phyloP scores from a whole-genome alignment of 2,113 vertebrate species.

The Clarias gariepinus region DNA sequence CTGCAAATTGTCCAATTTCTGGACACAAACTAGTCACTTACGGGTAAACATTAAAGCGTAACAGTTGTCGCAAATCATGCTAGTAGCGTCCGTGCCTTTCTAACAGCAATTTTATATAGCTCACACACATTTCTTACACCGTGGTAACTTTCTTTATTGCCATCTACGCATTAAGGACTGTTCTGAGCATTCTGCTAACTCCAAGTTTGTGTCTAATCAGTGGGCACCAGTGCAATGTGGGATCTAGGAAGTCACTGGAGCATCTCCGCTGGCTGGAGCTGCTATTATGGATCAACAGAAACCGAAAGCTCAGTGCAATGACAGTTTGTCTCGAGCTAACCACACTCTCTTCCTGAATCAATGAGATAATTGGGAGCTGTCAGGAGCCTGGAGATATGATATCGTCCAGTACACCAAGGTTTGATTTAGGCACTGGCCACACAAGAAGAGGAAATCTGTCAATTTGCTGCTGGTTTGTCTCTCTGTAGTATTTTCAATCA shows the following conservation, averaged over 20 bases:
- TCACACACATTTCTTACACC: not conserved
- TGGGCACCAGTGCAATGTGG: conserved; percentile 13
- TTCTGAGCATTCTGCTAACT: conserved; percentile 14
- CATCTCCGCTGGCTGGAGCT: conserved; percentile 32
- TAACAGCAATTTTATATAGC: not conserved
- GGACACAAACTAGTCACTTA: not conserved
- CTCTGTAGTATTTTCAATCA: conserved; percentile 39
- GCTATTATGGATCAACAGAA: conserved; percentile 32
- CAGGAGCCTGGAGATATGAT: conserved; percentile 47
- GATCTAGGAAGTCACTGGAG: conserved; percentile 6
- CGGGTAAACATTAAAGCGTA: not conserved
- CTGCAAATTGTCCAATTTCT: not conserved
- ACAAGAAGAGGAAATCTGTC: conserved; percentile 33
- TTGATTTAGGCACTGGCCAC: conserved; percentile 39
- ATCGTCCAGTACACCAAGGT: conserved; percentile 39
- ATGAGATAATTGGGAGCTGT: conserved; percentile 52
- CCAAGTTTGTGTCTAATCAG: conserved; percentile 45
- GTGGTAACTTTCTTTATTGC: not conserved
- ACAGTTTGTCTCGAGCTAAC: conserved; percentile 50
- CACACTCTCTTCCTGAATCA: conserved; percentile 44
- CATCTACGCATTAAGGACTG: not conserved
- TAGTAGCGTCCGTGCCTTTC: not conserved
- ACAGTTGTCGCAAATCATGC: no score
- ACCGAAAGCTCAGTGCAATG: conserved; percentile 46
- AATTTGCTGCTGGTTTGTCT: conserved; percentile 41